A percentile compares a stretch with the other conserved stretches of the same genome.
These are phyloP conservation scores for Sarcophaga carnaria DNA, from an alignment of 2,888 invertebrate species.

Conservation along the genomic window DNA sequence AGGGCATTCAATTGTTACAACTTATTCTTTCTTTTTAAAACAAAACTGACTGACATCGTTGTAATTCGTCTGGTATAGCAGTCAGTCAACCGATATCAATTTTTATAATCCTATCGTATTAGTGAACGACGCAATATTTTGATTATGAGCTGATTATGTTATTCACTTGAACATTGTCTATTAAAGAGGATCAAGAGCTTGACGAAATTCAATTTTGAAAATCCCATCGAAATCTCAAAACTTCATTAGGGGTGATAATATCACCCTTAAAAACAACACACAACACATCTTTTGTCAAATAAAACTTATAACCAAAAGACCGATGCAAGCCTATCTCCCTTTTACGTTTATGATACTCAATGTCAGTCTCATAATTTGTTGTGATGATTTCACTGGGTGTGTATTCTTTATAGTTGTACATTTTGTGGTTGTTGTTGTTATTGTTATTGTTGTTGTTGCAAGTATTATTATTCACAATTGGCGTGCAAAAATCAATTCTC, in stretches of 20 bases:
- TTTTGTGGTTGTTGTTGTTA: not conserved
- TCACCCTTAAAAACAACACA: too few species aligned
- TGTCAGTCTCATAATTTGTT: not conserved
- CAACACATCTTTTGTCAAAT: too few species aligned
- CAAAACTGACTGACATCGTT: not conserved
- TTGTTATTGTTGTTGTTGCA: conserved; percentile 42
- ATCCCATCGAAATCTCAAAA: not conserved
- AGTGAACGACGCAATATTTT: conserved; percentile 60
- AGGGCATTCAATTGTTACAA: too few species aligned
- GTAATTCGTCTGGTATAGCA: not conserved
- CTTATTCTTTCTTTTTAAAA: not conserved
- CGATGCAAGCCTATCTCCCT: too few species aligned
- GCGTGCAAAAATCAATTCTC: conserved; percentile 81
- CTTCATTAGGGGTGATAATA: not conserved
- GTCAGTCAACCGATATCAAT: conserved; percentile 24
- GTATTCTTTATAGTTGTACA: conserved; percentile 61
- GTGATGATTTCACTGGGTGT: conserved; percentile 63
- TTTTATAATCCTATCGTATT: conserved; percentile 49
- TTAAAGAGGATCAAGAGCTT: conserved; percentile 57
- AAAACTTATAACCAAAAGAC: too few species aligned
- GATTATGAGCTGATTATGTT: conserved; percentile 69
- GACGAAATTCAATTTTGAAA: conserved; percentile 43
- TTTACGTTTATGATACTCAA: too few species aligned
- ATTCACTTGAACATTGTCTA: conserved; percentile 63
- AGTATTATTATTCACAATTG: conserved; percentile 67